phyloP scores from a whole-genome alignment of 2,888 invertebrate species.

The Synergus umbraculus region DNA sequence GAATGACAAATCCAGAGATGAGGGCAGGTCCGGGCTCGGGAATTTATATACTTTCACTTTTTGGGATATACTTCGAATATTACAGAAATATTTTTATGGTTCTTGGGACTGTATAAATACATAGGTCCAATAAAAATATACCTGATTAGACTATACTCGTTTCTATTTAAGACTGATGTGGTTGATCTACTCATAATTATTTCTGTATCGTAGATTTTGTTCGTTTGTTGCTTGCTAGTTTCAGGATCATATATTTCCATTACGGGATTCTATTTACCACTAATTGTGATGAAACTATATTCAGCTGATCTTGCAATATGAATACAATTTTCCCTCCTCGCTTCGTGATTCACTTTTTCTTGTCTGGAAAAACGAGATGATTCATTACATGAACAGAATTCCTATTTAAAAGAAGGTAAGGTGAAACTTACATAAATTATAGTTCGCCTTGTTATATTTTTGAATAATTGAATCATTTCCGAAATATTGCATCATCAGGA shows the following conservation, averaged over 20 bases:
- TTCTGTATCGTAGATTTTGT: not conserved
- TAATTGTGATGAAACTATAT: not conserved
- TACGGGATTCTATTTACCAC: not conserved
- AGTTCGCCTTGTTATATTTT: constrained; percentile 2
- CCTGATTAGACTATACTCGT: too few relatives aligned
- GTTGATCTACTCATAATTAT: too few relatives aligned
- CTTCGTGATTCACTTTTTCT: constrained; percentile 1
- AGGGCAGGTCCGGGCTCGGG: not conserved
- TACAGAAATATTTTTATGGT: not conserved
- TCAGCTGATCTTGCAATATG: constrained; percentile 1
- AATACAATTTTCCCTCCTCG: not conserved
- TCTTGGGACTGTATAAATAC: too few relatives aligned
- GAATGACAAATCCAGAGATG: not conserved
- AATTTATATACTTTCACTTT: not conserved
- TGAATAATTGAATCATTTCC: not conserved
- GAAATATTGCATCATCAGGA: constrained; percentile 7
- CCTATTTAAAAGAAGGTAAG: not conserved
- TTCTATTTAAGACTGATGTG: too few relatives aligned
- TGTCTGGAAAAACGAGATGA: not conserved
- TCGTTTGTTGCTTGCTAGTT: not conserved
- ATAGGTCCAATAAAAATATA: too few relatives aligned
- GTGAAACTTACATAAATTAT: constrained; percentile 12
- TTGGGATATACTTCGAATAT: not conserved
- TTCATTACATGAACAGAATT: not conserved
- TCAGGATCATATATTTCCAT: not conserved